phyloP scores from a whole-genome alignment of 2,113 vertebrate species.

The Pseudorectes ferrugineus region DNA sequence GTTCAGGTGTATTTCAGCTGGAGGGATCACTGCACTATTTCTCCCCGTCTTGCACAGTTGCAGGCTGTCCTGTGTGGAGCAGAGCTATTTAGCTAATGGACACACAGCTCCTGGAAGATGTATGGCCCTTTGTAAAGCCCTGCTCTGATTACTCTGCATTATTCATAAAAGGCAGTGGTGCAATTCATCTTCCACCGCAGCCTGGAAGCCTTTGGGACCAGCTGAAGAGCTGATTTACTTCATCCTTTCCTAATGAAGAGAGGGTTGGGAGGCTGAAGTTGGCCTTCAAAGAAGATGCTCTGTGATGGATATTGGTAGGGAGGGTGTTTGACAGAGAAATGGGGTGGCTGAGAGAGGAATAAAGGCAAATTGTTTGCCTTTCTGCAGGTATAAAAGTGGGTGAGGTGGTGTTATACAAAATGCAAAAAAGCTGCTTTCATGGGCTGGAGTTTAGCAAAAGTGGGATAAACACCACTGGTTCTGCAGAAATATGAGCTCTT shows the following conservation, averaged over 20 bases:
- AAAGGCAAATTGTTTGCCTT: background rate
- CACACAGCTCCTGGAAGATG: background rate
- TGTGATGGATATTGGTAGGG: background rate
- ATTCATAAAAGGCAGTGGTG: background rate
- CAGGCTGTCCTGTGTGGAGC: background rate
- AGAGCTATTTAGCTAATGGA: conserved; percentile 2
- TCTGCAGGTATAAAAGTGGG: background rate
- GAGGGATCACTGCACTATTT: accelerated
- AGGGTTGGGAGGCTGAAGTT: background rate
- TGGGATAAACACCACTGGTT: background rate
- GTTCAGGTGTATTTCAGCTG: background rate
- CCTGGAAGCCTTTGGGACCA: background rate
- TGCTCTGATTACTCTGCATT: background rate
- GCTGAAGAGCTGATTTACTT: background rate
- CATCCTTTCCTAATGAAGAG: background rate
- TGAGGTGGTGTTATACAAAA: background rate
- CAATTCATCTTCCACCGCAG: background rate
- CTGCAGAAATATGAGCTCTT: background rate
- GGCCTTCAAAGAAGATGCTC: background rate
- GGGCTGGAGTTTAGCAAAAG: background rate
- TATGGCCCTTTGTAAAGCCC: background rate
- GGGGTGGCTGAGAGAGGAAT: background rate
- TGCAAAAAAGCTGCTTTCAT: background rate
- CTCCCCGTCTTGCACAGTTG: background rate
- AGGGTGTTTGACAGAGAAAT: background rate